Evolutionary conservation across 2,113 vertebrate genomes (phyloP).

Genomic region (Callorhinus ursinus): DNA sequence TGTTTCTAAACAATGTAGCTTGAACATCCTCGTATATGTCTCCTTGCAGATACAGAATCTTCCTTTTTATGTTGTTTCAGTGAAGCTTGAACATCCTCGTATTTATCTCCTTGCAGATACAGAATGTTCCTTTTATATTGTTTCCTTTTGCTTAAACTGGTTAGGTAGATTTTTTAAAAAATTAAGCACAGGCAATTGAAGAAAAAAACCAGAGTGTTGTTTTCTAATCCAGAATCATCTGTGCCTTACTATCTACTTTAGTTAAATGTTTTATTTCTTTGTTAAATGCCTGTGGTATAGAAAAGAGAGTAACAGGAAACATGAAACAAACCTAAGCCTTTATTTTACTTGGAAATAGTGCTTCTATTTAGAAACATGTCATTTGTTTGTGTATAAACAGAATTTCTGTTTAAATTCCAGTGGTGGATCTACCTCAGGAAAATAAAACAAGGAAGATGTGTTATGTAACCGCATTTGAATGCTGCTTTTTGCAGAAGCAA

Average conservation of each 20-base stretch:
- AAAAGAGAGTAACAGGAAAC: constrained; percentile 38
- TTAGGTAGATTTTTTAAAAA: background rate
- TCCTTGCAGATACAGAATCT: background rate
- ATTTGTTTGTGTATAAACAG: background rate
- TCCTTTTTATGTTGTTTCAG: background rate
- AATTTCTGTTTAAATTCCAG: constrained; percentile 60
- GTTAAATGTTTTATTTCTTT: constrained; percentile 42
- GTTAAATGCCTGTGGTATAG: constrained; percentile 1
- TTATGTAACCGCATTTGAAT: constrained; percentile 21
- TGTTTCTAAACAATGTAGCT: constrained; percentile 2
- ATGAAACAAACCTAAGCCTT: constrained; percentile 18
- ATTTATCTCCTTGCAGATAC: background rate
- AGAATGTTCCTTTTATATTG: background rate
- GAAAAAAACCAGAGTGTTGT: constrained; percentile 6
- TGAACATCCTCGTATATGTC: background rate
- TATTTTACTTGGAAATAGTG: constrained; percentile 48
- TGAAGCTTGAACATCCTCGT: background rate
- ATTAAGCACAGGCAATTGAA: constrained; percentile 33
- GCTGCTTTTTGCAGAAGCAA: constrained; percentile 25
- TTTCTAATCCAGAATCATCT: constrained; percentile 22
- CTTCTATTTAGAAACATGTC: constrained; percentile 27
- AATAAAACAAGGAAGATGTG: constrained; percentile 39
- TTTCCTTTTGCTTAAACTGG: background rate
- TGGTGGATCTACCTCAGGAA: background rate
- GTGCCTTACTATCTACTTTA: constrained; percentile 34